Conservation (phyloP, 2,888 invertebrate species). For the Euspilapteryx auroguttella region DNA sequence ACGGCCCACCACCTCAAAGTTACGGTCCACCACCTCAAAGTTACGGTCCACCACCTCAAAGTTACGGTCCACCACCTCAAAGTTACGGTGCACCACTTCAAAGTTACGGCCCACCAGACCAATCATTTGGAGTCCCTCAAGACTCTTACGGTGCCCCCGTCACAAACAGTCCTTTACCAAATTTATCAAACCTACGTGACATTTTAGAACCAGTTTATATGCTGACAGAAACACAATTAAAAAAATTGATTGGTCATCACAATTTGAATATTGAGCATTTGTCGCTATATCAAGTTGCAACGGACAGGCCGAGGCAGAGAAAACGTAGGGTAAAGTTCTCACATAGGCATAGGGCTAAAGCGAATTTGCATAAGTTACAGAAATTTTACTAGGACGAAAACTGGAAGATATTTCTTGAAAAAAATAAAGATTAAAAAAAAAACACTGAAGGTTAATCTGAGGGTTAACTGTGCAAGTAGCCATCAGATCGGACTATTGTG, state of each 20-base stretch:
- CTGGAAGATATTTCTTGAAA: too few relatives aligned
- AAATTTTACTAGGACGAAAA: too few relatives aligned
- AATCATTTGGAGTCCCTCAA: conserved; percentile 1
- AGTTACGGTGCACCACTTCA: conserved; percentile 5
- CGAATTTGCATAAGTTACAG: too few relatives aligned
- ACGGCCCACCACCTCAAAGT: conserved; percentile 6
- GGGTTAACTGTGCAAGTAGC: too few relatives aligned
- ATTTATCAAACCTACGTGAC: too few relatives aligned
- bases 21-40: conserved; percentile 7
- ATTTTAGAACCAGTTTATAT: conserved; percentile 45
- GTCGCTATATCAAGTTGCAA: conserved; percentile 28
- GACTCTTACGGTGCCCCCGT: conserved; percentile 3
- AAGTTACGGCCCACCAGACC: conserved; percentile 8
- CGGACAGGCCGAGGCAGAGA: conserved; percentile 12
- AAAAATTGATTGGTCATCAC: conserved; percentile 30
- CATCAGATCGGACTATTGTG: too few relatives aligned
- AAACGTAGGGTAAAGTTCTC: conserved; percentile 16
- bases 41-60: conserved; percentile 6
- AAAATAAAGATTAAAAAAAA: conserved; percentile 1
- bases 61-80: conserved; percentile 3
- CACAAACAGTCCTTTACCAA: not conserved
- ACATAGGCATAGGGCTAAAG: conserved; percentile 12
- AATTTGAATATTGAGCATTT: conserved; percentile 40
- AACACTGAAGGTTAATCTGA: not conserved
- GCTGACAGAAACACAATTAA: conserved; percentile 35